Evolutionary conservation across 1,140 invertebrate species (phyloP).

Genomic region (Matsumurasca onukii): DNA sequence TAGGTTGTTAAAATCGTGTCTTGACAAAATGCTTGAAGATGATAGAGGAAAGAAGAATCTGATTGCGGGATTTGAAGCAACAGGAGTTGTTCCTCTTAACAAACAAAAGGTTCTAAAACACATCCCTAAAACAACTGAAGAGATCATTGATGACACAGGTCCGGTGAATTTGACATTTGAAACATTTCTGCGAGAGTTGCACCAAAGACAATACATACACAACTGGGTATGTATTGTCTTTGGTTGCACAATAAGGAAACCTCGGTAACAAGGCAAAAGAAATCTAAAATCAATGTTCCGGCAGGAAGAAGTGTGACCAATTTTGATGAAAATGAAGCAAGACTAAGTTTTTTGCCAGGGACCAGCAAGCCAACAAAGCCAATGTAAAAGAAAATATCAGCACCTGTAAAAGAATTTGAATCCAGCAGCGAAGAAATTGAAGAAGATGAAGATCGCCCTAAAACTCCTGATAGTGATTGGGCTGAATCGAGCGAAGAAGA

Average conservation of each 20-base stretch:
- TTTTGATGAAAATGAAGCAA: no score
- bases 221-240: no score
- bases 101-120: slow-evolving; percentile 29
- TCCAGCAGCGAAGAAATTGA: no score
- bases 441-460: no score
- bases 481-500: no score
- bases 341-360: no score
- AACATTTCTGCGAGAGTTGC: slow-evolving; percentile 3
- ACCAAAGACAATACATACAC: slow-evolving; percentile 11
- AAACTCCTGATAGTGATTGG: no score
- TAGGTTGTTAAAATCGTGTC: slow-evolving; percentile 34
- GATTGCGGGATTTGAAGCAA: slow-evolving; percentile 28
- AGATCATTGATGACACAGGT: no score
- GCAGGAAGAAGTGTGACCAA: no score
- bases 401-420: no score
- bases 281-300: slow-evolving; percentile 29
- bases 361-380: no score
- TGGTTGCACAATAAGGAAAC: slow-evolving; percentile 19
- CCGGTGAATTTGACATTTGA: background rate
- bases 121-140: slow-evolving; percentile 38
- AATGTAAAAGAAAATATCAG: no score
- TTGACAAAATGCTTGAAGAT: slow-evolving; percentile 30
- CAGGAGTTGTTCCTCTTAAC: slow-evolving; percentile 31
- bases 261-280: slow-evolving; percentile 18
- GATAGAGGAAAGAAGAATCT: slow-evolving; percentile 34